Percentiles rank a stretch among this genome's conserved stretches.
phyloP scores from a whole-genome alignment of 37 sponge, comb jelly and placozoan genomes.

The Tethya wilhelma region DNA sequence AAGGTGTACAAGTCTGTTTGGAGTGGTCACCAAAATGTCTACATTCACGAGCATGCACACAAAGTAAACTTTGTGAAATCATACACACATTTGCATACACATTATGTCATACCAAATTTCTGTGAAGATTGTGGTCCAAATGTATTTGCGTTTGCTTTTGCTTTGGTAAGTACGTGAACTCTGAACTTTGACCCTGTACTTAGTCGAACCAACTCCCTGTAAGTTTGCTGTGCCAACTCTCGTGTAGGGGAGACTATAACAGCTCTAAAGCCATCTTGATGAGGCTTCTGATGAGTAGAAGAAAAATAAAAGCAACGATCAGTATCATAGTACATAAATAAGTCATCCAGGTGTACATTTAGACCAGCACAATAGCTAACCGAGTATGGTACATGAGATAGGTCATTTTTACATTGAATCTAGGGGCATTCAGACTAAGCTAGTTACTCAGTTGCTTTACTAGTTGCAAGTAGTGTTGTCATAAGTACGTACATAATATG shows the following conservation, averaged over 20 bases:
- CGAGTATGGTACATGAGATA: not conserved
- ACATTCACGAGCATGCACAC: not conserved
- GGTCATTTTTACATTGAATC: not conserved
- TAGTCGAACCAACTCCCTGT: constrained; percentile 82
- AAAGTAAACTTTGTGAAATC: not conserved
- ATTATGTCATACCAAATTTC: constrained; percentile 69
- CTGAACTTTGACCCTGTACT: constrained; percentile 80
- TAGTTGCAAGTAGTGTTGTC: no score
- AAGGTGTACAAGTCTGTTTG: constrained; percentile 89
- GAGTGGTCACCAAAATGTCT: constrained; percentile 96
- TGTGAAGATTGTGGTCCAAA: constrained; percentile 72
- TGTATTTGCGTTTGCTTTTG: constrained; percentile 81
- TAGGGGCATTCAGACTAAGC: not conserved
- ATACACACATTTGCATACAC: not conserved
- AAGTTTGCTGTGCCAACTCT: constrained; percentile 95
- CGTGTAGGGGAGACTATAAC: constrained; percentile 94
- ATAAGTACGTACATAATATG: no score
- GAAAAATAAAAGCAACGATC: not conserved
- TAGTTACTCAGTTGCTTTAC: no score
- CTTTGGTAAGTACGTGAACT: constrained; percentile 89
- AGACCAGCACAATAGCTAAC: not conserved
- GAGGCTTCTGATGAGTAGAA: constrained; percentile 60
- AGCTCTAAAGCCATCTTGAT: constrained; percentile 87
- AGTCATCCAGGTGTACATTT: constrained; percentile 8
- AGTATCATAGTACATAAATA: no score